Evolutionary conservation across 30 jellyfish, hydroid and myxozoan species (phyloP), one percentile per base, ranked within the genome.

Genomic region (Phacellophora camtschatica): DNA sequence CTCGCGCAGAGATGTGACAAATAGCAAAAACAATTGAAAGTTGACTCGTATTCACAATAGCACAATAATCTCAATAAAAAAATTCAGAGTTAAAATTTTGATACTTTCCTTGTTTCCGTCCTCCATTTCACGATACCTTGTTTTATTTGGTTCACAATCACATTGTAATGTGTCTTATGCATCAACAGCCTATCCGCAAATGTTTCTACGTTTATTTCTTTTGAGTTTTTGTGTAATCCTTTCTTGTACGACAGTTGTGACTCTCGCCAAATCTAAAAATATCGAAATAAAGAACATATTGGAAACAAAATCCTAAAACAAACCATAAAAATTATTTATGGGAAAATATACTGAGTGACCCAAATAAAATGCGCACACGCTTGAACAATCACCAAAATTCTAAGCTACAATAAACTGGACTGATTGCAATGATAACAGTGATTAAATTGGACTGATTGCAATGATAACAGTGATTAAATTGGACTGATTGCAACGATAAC

Each of bases 11-110:
- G n/a, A n/a, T n/a, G n/a, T n/a, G n/a, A n/a, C n/a, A n/a, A n/a
- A n/a, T n/a, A n/a, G n/a, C n/a, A n/a, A n/a, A n/a, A n/a, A n/a
- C n/a, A n/a, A n/a, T n/a, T n/a, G n/a, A n/a, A n/a, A n/a, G n/a
- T n/a, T n/a, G n/a, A n/a, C n/a, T n/a, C n/a, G n/a, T n/a, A n/a
- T n/a, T n/a, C n/a, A n/a, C n/a, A n/a, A n/a, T n/a, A n/a, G n/a
- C n/a, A n/a, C n/a, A n/a, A n/a, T n/a, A n/a, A n/a, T n/a, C n/a
- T n/a, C n/a, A n/a, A n/a, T n/a, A n/a, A n/a, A n/a, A n/a, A n/a
- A n/a, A n/a, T n/a, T n/a, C n/a, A n/a, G n/a, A n/a, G n/a, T 58
- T 22, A 77, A 62, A 33, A 77, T 51, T 77, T 77, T 5, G 90
- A 77, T 7, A 24, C 77, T 62, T 43, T 59, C 54, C 34, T 77